Conservation (phyloP, 2,888 invertebrate species). For the Lithophane socia region DNA sequence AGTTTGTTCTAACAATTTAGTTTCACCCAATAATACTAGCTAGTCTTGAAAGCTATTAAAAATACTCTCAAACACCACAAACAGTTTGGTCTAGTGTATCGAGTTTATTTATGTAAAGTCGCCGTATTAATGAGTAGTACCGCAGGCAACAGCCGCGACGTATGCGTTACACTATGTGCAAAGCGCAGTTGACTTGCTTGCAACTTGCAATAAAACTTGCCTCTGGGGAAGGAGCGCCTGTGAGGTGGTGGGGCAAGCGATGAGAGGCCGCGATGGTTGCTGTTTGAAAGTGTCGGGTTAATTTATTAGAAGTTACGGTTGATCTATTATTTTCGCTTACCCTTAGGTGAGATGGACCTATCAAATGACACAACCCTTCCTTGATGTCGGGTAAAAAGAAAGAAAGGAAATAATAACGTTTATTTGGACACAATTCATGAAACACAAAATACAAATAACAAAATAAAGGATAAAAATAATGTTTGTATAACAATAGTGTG, state of each 20-base stretch:
- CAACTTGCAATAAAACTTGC: slow-evolving; percentile 86
- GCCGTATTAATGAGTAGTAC: slow-evolving; percentile 62
- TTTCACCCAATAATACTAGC: not conserved
- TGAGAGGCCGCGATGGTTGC: slow-evolving; percentile 14
- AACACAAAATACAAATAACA: too few relatives aligned
- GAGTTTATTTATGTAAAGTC: slow-evolving; percentile 55
- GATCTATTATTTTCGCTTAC: too few relatives aligned
- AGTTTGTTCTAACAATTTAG: not conserved
- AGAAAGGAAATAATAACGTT: too few relatives aligned
- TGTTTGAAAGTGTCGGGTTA: not conserved
- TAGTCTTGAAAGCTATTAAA: not conserved
- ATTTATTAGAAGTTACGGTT: not conserved
- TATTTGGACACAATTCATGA: too few relatives aligned
- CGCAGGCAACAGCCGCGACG: slow-evolving; percentile 57
- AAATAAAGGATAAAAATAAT: too few relatives aligned
- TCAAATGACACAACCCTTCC: not conserved
- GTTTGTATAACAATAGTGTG: too few relatives aligned
- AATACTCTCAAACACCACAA: not conserved
- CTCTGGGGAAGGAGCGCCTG: slow-evolving; percentile 67
- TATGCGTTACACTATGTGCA: slow-evolving; percentile 75
- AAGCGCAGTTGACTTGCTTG: slow-evolving; percentile 81
- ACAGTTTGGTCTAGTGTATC: slow-evolving; percentile 17
- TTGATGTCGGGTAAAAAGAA: not conserved
- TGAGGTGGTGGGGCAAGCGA: slow-evolving; percentile 60
- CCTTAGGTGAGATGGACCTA: not conserved